Conservation (phyloP, 2,113 vertebrate species). For the Mus pahari region DNA sequence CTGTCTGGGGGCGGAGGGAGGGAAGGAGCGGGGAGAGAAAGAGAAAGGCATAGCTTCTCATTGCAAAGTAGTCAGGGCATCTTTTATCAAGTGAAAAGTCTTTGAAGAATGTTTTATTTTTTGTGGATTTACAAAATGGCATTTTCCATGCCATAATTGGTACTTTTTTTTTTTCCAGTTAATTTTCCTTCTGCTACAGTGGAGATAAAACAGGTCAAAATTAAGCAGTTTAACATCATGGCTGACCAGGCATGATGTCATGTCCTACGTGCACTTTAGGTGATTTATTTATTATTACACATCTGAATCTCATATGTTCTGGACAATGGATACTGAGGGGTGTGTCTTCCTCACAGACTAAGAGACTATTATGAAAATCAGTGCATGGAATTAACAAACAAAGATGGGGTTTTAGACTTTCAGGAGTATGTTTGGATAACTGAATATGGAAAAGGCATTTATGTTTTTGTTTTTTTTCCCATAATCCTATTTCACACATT, state of each 20-base stretch:
- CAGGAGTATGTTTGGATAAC: background rate
- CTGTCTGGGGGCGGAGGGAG: no score
- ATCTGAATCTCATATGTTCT: background rate
- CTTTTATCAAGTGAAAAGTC: background rate
- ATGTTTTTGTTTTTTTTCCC: background rate
- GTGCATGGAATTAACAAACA: slow-evolving; percentile 20
- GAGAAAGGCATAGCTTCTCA: no score
- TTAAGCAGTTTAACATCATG: slow-evolving; percentile 43
- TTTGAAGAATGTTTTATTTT: slow-evolving; percentile 53
- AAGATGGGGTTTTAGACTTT: slow-evolving; percentile 19
- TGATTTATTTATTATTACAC: slow-evolving; percentile 16
- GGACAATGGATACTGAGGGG: slow-evolving; percentile 27
- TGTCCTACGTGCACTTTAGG: background rate
- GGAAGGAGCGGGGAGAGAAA: background rate
- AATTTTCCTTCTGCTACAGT: slow-evolving; percentile 54
- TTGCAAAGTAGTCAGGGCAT: background rate
- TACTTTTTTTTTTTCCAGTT: slow-evolving; percentile 22
- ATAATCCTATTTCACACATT: slow-evolving; percentile 5
- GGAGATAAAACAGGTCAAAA: slow-evolving; percentile 65
- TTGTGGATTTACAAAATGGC: slow-evolving; percentile 65
- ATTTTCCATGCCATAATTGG: slow-evolving; percentile 8
- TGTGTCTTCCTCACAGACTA: slow-evolving; percentile 8
- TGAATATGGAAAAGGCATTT: slow-evolving; percentile 15
- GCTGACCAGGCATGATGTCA: background rate
- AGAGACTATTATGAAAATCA: background rate